Evolutionary conservation across 2,113 vertebrate species (phyloP).

Genomic region (Caracal caracal): DNA sequence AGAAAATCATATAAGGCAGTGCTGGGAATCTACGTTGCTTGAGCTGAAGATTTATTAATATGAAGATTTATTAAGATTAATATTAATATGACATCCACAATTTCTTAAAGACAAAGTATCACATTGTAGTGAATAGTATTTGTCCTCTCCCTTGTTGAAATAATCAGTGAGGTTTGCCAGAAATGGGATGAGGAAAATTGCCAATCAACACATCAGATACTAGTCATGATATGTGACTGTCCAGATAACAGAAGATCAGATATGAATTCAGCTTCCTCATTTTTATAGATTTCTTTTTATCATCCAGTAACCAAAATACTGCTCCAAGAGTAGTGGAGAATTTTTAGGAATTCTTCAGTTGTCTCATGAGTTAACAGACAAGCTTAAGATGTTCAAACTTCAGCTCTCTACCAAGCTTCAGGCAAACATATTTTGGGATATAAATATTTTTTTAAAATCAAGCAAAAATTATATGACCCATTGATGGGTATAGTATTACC

Average conservation of each 20-base stretch:
- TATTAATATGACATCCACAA: not conserved
- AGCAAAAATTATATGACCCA: not conserved
- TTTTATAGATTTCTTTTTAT: not conserved
- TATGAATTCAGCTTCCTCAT: not conserved
- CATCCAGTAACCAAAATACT: not conserved
- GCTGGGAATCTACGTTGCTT: not conserved
- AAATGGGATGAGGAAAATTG: not conserved
- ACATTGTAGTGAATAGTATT: not conserved
- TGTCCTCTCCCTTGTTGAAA: not conserved
- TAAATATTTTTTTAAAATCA: not conserved
- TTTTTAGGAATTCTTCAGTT: not conserved
- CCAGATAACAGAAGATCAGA: not conserved
- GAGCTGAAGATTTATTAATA: not conserved
- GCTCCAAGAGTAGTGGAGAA: not conserved
- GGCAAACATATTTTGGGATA: not conserved
- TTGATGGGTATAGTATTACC: not conserved
- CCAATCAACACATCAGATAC: not conserved
- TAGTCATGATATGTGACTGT: not conserved
- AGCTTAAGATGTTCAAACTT: not conserved
- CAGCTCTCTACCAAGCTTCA: not conserved
- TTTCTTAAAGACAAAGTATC: not conserved
- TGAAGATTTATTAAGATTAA: not conserved
- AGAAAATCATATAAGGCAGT: not conserved
- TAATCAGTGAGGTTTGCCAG: not conserved
- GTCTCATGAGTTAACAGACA: not conserved